These are phyloP conservation scores for Sisyra nigra DNA, from an alignment of 2,888 invertebrate genomes.

Conservation along the genomic window DNA sequence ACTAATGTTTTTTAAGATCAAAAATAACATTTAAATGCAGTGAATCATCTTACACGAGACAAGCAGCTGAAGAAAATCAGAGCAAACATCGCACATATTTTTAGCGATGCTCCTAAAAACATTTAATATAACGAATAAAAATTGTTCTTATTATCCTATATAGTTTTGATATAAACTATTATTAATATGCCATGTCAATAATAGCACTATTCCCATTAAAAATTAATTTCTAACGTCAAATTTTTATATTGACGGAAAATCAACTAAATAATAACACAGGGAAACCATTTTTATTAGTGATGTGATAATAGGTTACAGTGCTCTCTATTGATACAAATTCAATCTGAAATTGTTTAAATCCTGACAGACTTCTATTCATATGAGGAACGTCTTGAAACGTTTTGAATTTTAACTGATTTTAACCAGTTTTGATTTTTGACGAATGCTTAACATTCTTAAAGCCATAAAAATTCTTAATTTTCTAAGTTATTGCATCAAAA, in stretches of 20 bases:
- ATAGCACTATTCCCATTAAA: neutral
- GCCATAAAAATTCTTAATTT: too few species aligned
- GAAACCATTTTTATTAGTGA: conserved; percentile 10
- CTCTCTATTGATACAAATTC: too few species aligned
- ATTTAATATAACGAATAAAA: conserved; percentile 5
- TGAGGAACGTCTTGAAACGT: too few species aligned
- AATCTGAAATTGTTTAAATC: too few species aligned
- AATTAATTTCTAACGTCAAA: conserved; percentile 9
- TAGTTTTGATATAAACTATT: neutral
- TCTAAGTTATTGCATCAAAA: too few species aligned
- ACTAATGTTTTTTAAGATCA: conserved; percentile 7
- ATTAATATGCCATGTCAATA: neutral
- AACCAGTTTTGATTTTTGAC: too few species aligned
- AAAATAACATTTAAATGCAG: conserved; percentile 6
- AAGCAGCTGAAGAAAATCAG: conserved; percentile 83
- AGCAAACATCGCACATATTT: conserved; percentile 87
- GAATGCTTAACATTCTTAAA: too few species aligned
- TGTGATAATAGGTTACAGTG: too few species aligned
- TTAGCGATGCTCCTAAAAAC: conserved; percentile 10
- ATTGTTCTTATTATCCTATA: neutral
- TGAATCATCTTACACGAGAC: conserved; percentile 51
- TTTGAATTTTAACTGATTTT: too few species aligned
- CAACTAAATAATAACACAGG: conserved; percentile 10
- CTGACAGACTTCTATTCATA: too few species aligned
- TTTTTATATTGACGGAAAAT: conserved; percentile 8